Conservation (phyloP, 2,797 vertebrate genomes). For the Acrocephalus scirpaceus region DNA sequence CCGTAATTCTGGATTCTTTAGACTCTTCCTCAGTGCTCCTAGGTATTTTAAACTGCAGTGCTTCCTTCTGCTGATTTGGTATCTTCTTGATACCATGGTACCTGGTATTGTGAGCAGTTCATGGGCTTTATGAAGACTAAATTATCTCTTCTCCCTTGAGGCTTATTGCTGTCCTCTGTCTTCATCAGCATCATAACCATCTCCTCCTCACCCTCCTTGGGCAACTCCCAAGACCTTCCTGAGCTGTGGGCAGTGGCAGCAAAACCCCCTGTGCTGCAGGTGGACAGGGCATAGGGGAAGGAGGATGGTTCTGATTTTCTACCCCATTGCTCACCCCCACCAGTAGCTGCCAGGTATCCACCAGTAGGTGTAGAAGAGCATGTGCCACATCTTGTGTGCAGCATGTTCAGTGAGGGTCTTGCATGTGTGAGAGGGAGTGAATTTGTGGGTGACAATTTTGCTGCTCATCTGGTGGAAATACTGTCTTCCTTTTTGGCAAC, state of each 20-base stretch:
- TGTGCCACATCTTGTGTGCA: not conserved
- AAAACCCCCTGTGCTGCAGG: not conserved
- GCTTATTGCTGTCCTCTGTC: not conserved
- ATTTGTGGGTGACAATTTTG: not conserved
- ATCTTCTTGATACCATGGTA: fast-evolving
- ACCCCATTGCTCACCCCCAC: fast-evolving
- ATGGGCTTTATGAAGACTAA: not conserved
- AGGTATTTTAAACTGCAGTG: not conserved
- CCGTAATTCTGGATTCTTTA: not conserved
- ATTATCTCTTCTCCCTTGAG: not conserved
- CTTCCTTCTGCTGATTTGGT: not conserved
- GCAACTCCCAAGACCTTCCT: too few species aligned
- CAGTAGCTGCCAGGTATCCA: not conserved
- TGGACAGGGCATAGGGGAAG: not conserved
- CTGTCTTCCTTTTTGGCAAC: not conserved
- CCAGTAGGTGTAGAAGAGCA: not conserved
- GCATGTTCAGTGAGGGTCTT: not conserved
- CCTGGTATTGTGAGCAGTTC: not conserved
- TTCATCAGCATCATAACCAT: not conserved
- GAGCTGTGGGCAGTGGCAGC: not conserved
- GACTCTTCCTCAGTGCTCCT: not conserved
- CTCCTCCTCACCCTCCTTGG: not conserved
- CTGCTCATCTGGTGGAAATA: not conserved
- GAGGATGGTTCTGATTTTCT: not conserved
- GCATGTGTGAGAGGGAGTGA: not conserved